Evolutionary conservation across 2,113 vertebrate species (phyloP).

Genomic region (Tetrax tetrax): DNA sequence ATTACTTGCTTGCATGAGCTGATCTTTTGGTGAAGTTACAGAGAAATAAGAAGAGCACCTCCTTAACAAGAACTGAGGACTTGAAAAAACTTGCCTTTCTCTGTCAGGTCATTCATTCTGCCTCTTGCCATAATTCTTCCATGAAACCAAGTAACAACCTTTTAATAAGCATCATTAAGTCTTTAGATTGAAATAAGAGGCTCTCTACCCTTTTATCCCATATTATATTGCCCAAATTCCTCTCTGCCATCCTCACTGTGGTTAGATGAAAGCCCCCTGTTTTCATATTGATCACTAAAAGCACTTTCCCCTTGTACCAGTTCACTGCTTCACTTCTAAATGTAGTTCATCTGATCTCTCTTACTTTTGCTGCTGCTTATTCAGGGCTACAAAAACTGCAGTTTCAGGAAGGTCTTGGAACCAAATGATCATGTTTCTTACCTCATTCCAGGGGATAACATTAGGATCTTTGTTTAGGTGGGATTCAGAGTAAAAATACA

Average conservation of each 20-base stretch:
- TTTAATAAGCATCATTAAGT: constrained; percentile 75
- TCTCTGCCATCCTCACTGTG: constrained; percentile 31
- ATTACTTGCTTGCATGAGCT: not conserved
- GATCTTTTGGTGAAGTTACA: not conserved
- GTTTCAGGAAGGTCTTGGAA: constrained; percentile 32
- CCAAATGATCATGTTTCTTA: constrained; percentile 52
- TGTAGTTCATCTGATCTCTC: constrained; percentile 63
- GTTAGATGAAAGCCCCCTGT: constrained; percentile 60
- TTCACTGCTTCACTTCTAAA: constrained; percentile 46
- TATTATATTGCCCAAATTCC: constrained; percentile 60
- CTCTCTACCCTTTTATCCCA: constrained; percentile 57
- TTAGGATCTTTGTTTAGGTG: constrained; percentile 74
- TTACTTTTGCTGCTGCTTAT: constrained; percentile 5
- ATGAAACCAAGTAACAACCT: constrained; percentile 55
- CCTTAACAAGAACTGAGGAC: not conserved
- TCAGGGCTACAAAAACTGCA: constrained; percentile 50
- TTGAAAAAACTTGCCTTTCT: not conserved
- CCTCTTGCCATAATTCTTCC: constrained; percentile 43
- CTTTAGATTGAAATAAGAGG: constrained; percentile 59
- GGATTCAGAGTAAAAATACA: constrained; percentile 48
- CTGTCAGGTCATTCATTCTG: constrained; percentile 16
- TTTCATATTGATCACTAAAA: constrained; percentile 63
- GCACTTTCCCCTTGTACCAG: constrained; percentile 24
- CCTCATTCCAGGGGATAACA: constrained; percentile 63
- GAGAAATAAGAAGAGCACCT: not conserved